phyloP scores from a whole-genome alignment of 2,113 vertebrate genomes.

The Gallinago undulata region DNA sequence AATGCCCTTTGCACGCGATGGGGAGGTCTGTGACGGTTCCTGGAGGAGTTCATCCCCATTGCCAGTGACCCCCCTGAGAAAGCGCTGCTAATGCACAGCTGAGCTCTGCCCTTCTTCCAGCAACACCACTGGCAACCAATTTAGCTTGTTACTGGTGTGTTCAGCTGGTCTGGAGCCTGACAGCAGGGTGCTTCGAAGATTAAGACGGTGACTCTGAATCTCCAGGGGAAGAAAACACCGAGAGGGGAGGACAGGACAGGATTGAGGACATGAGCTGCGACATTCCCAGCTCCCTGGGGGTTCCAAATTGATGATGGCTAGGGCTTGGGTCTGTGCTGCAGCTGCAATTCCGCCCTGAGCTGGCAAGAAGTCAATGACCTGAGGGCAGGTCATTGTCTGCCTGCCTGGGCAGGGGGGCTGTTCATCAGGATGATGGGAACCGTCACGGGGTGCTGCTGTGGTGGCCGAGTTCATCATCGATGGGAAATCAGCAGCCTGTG shows the following conservation, averaged over 20 bases:
- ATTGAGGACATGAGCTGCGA: not conserved
- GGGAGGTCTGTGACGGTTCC: not conserved
- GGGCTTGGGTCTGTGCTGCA: not conserved
- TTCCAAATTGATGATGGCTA: not conserved
- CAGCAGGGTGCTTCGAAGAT: not conserved
- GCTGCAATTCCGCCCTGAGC: not conserved
- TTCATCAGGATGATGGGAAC: not conserved
- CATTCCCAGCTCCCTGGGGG: not conserved
- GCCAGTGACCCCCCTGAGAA: accelerated
- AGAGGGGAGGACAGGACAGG: not conserved
- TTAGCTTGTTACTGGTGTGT: not conserved
- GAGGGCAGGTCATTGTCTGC: not conserved
- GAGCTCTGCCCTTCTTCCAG: not conserved
- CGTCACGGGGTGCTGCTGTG: not conserved
- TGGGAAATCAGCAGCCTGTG: not conserved
- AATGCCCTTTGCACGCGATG: not conserved
- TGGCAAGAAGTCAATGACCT: not conserved
- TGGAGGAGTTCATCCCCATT: not conserved
- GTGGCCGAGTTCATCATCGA: not conserved
- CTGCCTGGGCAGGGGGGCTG: not conserved
- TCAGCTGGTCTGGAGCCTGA: not conserved
- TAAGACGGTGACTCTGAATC: not conserved
- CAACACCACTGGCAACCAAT: not conserved
- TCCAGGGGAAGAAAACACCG: not conserved
- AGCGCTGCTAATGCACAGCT: not conserved